Percentiles rank a stretch among this genome's conserved stretches.
Conservation (phyloP, 2,888 invertebrate genomes). For the Dryobotodes eremita region DNA sequence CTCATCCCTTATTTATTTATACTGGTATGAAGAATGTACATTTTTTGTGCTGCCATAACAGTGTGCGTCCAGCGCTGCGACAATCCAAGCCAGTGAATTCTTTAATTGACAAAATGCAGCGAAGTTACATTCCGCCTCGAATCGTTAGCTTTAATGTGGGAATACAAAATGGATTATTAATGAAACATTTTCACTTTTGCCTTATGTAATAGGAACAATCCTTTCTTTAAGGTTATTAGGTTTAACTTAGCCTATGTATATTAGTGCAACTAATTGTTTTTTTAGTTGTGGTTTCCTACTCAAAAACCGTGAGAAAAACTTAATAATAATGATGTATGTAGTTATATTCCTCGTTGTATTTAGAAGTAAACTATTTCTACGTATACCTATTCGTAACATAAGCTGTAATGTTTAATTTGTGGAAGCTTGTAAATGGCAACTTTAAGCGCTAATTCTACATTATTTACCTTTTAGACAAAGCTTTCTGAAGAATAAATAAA, state of each 20-base stretch:
- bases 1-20: slow-evolving; percentile 91
- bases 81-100: slow-evolving; percentile 85
- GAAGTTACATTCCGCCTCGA: slow-evolving; percentile 80
- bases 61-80: slow-evolving; percentile 80
- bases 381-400: neutral
- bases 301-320: slow-evolving; percentile 1
- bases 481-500: no score
- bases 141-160: slow-evolving; percentile 86
- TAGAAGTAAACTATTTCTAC: neutral
- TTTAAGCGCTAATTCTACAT: no score
- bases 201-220: slow-evolving; percentile 43
- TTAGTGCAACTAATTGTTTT: neutral
- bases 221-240: neutral
- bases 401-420: neutral
- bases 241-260: neutral
- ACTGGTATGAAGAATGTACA: slow-evolving; percentile 88
- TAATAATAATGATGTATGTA: neutral
- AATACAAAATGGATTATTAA: slow-evolving; percentile 80
- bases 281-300: neutral
- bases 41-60: slow-evolving; percentile 86
- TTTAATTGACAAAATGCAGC: slow-evolving; percentile 88
- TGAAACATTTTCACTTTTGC: slow-evolving; percentile 64
- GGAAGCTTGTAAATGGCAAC: no score
- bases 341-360: neutral
- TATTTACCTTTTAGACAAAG: no score